phyloP scores from a whole-genome alignment of 2,797 vertebrate species.

The Sebastes oblongus region DNA sequence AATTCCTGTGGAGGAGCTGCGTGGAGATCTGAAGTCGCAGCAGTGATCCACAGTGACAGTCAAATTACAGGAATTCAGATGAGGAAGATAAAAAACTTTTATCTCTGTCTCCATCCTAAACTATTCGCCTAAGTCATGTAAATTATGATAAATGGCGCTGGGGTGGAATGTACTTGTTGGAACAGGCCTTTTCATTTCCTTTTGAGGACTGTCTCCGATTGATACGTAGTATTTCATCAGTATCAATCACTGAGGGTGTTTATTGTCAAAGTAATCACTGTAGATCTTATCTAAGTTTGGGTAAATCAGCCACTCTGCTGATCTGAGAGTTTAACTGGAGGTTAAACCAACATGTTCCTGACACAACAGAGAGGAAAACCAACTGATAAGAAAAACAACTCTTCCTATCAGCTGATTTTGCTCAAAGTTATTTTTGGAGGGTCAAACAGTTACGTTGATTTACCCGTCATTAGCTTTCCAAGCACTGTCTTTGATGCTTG shows the following conservation, averaged over 20 bases:
- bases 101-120: constrained; percentile 14
- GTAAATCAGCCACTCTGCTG: constrained; percentile 33
- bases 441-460: background rate
- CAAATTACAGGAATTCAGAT: constrained; percentile 60
- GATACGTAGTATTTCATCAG: constrained; percentile 27
- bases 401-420: background rate
- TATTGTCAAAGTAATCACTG: constrained; percentile 50
- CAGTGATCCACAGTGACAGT: constrained; percentile 49
- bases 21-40: constrained; percentile 28
- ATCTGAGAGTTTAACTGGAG: constrained; percentile 44
- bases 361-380: background rate
- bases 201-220: constrained; percentile 20
- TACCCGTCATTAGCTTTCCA: background rate
- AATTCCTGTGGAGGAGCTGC: constrained; percentile 44
- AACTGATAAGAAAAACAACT: background rate
- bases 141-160: constrained; percentile 42
- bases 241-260: constrained; percentile 43
- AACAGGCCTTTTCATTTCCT: background rate
- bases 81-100: constrained; percentile 41
- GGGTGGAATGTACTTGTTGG: constrained; percentile 30
- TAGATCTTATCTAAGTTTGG: constrained; percentile 48
- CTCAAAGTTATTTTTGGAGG: background rate
- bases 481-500: background rate
- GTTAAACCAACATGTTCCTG: constrained; percentile 52
- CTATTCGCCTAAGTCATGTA: constrained; percentile 12